Evolutionary conservation across 2,113 vertebrate species (phyloP).

Genomic region (Merops nubicus): DNA sequence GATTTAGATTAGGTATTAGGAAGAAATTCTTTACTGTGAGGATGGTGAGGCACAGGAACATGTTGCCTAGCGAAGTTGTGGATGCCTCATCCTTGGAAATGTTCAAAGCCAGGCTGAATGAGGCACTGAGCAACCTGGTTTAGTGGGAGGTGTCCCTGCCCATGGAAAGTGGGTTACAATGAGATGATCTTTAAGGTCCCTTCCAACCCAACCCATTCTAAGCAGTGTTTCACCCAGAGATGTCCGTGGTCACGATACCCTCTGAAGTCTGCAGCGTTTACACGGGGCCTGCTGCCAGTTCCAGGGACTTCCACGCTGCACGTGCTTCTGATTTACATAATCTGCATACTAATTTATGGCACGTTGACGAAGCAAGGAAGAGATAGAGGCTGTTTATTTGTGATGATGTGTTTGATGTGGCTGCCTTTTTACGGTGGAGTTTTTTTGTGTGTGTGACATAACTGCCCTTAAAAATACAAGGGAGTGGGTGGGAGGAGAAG

Average conservation of each 20-base stretch:
- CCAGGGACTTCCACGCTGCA: background rate
- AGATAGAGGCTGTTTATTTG: background rate
- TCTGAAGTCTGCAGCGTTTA: background rate
- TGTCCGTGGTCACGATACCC: fast-evolving
- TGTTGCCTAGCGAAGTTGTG: background rate
- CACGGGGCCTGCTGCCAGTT: background rate
- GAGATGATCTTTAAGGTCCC: background rate
- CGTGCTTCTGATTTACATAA: background rate
- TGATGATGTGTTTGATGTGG: constrained; percentile 21
- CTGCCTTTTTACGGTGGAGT: background rate
- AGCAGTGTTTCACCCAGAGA: background rate
- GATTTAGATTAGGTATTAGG: background rate
- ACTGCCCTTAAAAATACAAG: constrained; percentile 15
- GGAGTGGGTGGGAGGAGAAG: background rate
- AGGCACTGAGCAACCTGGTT: background rate
- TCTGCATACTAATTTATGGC: background rate
- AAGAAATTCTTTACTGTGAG: background rate
- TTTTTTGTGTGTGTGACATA: background rate
- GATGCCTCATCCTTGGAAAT: background rate
- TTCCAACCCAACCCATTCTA: background rate
- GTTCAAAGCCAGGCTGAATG: background rate
- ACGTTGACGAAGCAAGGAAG: background rate
- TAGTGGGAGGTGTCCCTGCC: background rate
- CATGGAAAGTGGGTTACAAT: background rate
- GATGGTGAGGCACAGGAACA: background rate